A percentile compares a stretch with the other conserved stretches of the same genome.
phyloP scores from a whole-genome alignment of 2,888 invertebrate species.

The Lithophane ornitopus region DNA sequence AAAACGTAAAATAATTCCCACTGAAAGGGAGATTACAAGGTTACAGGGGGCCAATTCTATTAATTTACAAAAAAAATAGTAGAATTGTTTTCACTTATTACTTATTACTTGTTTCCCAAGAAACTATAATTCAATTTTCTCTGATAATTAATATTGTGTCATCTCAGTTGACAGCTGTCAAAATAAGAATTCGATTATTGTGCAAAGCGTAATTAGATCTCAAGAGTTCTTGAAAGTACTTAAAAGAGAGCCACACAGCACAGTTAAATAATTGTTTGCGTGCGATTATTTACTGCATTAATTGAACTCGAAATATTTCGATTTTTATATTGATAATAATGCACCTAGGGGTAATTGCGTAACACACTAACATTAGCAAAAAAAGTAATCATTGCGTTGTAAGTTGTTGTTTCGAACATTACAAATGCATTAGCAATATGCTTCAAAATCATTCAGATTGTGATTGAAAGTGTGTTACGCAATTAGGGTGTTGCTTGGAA shows the following conservation, averaged over 20 bases:
- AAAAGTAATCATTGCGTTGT: no score
- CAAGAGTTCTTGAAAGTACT: not conserved
- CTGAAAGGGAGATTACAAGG: no score
- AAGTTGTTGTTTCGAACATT: no score
- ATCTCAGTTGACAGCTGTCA: slow-evolving; percentile 18
- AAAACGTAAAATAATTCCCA: no score
- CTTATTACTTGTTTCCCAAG: not conserved
- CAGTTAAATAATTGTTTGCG: not conserved
- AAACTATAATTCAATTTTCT: not conserved
- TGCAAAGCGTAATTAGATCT: slow-evolving; percentile 14
- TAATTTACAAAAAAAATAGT: no score
- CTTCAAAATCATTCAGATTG: no score
- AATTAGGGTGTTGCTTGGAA: not conserved
- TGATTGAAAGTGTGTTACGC: no score
- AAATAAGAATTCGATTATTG: slow-evolving; percentile 32
- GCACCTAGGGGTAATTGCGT: no score
- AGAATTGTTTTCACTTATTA: no score
- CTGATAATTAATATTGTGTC: slow-evolving; percentile 3
- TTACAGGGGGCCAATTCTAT: no score
- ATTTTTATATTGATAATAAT: not conserved
- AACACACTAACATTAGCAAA: no score
- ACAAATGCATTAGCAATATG: no score
- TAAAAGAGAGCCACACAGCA: not conserved
- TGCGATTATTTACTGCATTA: slow-evolving; percentile 3
- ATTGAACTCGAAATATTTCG: not conserved